Conservation (phyloP, 2,113 vertebrate species). For the Sterrhoptilus dennistouni region DNA sequence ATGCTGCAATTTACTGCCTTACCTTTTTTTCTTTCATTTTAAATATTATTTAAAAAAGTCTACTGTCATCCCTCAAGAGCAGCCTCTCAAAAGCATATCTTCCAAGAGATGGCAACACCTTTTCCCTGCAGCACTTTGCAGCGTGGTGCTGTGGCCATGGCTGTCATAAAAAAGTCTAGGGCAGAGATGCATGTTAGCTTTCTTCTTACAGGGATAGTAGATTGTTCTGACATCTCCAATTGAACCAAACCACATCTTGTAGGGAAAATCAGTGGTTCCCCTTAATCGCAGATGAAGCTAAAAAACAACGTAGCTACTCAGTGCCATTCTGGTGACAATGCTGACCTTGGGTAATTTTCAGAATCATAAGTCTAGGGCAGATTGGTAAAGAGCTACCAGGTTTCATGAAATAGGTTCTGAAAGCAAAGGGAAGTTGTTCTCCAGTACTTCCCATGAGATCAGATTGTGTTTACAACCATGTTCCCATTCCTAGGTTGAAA, state of each 20-base stretch:
- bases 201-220: not conserved
- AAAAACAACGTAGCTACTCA: fast-evolving
- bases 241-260: not conserved
- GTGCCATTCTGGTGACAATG: not conserved
- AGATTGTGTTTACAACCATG: not conserved
- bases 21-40: not conserved
- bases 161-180: not conserved
- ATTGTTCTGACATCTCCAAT: not conserved
- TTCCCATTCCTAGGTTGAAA: not conserved
- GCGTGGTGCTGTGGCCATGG: fast-evolving
- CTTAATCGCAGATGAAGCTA: not conserved
- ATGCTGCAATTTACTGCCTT: not conserved
- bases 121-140: not conserved
- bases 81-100: not conserved
- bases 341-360: not conserved
- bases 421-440: not conserved
- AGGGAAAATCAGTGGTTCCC: not conserved
- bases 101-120: not conserved
- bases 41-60: not conserved
- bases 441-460: not conserved
- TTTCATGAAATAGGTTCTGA: not conserved
- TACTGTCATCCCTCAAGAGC: not conserved
- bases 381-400: not conserved
- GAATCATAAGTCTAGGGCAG: not conserved
- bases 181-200: not conserved